Conservation (phyloP, 1,140 invertebrate genomes). For the Diuraphis noxia region DNA sequence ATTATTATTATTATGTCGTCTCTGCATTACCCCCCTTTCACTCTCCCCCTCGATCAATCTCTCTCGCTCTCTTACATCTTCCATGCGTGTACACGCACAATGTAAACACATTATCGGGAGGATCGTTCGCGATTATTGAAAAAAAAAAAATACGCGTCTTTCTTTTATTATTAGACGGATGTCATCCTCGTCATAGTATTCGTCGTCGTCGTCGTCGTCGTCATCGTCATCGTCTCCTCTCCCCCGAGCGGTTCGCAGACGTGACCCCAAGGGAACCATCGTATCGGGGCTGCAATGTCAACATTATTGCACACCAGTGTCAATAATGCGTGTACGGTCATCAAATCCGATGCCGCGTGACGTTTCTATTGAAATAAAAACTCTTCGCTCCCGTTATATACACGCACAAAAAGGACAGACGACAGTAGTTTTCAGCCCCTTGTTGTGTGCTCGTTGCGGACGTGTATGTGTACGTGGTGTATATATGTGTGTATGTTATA, state of each 20-base stretch:
- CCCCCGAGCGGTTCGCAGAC: background rate
- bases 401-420: slow-evolving; percentile 43
- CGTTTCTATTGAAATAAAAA: slow-evolving; percentile 54
- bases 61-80: background rate
- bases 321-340: slow-evolving; percentile 52
- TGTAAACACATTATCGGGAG: slow-evolving; percentile 46
- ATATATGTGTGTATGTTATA: background rate
- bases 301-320: slow-evolving; percentile 53
- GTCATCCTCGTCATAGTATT: background rate
- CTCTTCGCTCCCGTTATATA: slow-evolving; percentile 31
- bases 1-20: background rate
- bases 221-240: background rate
- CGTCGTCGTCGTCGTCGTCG: background rate
- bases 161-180: slow-evolving; percentile 54
- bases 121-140: slow-evolving; percentile 50
- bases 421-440: slow-evolving; percentile 33
- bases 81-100: background rate
- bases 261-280: slow-evolving; percentile 41
- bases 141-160: slow-evolving; percentile 24
- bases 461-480: background rate
- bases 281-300: slow-evolving; percentile 40
- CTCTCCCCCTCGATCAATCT: background rate
- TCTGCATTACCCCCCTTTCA: background rate
- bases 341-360: slow-evolving; percentile 51
- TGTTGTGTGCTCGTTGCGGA: background rate